Conservation (phyloP, 2,888 invertebrate genomes). For the Lathronympha strigana region DNA sequence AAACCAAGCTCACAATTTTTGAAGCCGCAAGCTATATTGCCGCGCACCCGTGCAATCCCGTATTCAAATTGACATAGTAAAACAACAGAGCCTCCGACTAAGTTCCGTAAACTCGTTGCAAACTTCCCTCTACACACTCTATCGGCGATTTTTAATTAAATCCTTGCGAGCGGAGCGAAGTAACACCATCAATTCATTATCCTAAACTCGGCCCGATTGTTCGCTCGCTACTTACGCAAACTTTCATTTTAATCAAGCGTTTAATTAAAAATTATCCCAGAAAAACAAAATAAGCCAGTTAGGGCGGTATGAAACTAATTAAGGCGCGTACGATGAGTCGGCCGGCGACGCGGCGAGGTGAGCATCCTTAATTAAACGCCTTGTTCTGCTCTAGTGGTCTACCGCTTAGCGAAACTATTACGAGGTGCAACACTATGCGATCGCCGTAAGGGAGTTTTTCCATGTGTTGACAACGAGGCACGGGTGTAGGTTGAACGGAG, state of each 20-base stretch:
- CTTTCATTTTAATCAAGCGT: slow-evolving; percentile 85
- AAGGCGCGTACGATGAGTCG: slow-evolving; percentile 82
- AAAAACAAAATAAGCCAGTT: slow-evolving; percentile 84
- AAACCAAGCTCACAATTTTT: slow-evolving; percentile 26
- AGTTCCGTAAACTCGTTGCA: slow-evolving; percentile 81
- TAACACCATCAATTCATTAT: slow-evolving; percentile 85
- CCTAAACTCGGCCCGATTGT: slow-evolving; percentile 84
- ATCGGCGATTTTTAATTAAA: slow-evolving; percentile 85
- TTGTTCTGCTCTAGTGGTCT: slow-evolving; percentile 74
- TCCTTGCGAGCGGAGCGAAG: slow-evolving; percentile 80
- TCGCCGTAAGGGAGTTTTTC: slow-evolving; percentile 22
- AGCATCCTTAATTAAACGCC: slow-evolving; percentile 79
- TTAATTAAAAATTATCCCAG: slow-evolving; percentile 85
- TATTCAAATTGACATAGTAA: slow-evolving; percentile 83
- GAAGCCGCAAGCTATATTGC: slow-evolving; percentile 48
- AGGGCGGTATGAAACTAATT: slow-evolving; percentile 83
- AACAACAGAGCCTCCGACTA: slow-evolving; percentile 79
- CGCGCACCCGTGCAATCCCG: slow-evolving; percentile 69
- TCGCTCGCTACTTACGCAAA: slow-evolving; percentile 84
- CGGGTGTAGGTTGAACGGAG: not conserved
- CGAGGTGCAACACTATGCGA: slow-evolving; percentile 25
- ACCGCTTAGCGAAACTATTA: slow-evolving; percentile 75
- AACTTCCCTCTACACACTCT: slow-evolving; percentile 83
- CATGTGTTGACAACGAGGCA: slow-evolving; percentile 10
- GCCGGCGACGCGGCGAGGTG: slow-evolving; percentile 76